phyloP scores from a whole-genome alignment of 2,113 vertebrate genomes.

The Peromyscus maniculatus region DNA sequence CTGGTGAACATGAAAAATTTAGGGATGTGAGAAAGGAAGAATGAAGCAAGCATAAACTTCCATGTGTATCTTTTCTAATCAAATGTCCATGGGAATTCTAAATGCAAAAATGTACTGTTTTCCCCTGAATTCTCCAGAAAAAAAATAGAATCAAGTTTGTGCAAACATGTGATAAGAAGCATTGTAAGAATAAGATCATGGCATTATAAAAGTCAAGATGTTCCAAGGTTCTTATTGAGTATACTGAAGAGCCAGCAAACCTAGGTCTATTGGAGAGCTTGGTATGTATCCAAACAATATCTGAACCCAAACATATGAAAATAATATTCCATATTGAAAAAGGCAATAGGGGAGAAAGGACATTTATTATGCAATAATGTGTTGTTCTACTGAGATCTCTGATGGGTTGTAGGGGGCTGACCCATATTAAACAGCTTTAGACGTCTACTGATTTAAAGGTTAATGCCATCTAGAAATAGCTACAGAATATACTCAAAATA shows the following conservation, averaged over 20 bases:
- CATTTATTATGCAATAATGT: neutral
- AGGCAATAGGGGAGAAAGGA: neutral
- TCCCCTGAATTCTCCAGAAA: neutral
- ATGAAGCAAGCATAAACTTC: neutral
- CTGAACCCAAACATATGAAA: neutral
- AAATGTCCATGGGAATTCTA: neutral
- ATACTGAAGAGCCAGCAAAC: neutral
- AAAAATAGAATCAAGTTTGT: neutral
- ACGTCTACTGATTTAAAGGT: neutral
- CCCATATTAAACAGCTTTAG: neutral
- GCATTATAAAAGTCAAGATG: neutral
- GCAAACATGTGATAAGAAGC: neutral
- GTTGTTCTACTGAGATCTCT: neutral
- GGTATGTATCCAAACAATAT: neutral
- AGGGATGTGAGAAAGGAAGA: neutral
- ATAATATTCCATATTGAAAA: neutral
- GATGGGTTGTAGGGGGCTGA: too few relatives aligned
- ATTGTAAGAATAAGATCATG: neutral
- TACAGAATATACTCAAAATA: neutral
- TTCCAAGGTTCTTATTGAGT: neutral
- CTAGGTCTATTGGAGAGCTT: neutral
- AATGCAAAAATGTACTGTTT: neutral
- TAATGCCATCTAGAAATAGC: neutral
- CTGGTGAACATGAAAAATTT: neutral
- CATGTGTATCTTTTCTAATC: neutral